phyloP scores from a whole-genome alignment of 1,140 invertebrate genomes.

The Orussus abietinus region DNA sequence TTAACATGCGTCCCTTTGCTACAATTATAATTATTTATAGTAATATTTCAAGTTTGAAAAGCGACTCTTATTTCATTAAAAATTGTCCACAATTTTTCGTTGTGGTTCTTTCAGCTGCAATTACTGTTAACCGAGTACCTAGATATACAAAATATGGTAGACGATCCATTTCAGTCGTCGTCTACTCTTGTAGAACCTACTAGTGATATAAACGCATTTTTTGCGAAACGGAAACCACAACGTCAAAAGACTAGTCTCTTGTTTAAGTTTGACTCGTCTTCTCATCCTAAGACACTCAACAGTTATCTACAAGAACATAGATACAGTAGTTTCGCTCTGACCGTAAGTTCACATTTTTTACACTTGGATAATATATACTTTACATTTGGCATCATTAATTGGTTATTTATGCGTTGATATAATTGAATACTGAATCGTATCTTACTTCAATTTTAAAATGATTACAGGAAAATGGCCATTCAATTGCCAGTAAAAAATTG shows the following conservation, averaged over 20 bases:
- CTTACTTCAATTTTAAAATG: constrained; percentile 7
- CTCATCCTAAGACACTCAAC: constrained; percentile 68
- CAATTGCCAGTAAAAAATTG: constrained; percentile 52
- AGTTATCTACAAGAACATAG: constrained; percentile 62
- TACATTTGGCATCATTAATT: constrained; percentile 5
- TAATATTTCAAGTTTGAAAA: too few species aligned
- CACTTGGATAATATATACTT: constrained; percentile 10
- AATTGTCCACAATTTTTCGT: too few species aligned
- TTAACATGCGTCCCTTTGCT: too few species aligned
- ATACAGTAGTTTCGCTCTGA: constrained; percentile 31
- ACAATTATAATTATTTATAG: too few species aligned
- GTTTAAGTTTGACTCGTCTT: constrained; percentile 78
- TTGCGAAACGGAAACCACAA: constrained; percentile 62
- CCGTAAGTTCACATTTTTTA: constrained; percentile 20
- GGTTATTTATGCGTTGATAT: constrained; percentile 8
- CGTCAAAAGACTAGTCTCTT: constrained; percentile 61
- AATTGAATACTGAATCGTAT: constrained; percentile 30
- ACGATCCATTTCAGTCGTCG: constrained; percentile 57
- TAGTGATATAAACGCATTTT: constrained; percentile 63
- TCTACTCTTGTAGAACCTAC: constrained; percentile 58
- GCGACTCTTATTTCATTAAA: too few species aligned
- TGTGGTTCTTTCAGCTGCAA: constrained; percentile 74
- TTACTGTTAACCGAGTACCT: constrained; percentile 77
- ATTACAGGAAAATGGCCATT: constrained; percentile 31
- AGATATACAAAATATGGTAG: constrained; percentile 70